Conservation (phyloP, 2,888 invertebrate species). For the Strigamia maritima region DNA sequence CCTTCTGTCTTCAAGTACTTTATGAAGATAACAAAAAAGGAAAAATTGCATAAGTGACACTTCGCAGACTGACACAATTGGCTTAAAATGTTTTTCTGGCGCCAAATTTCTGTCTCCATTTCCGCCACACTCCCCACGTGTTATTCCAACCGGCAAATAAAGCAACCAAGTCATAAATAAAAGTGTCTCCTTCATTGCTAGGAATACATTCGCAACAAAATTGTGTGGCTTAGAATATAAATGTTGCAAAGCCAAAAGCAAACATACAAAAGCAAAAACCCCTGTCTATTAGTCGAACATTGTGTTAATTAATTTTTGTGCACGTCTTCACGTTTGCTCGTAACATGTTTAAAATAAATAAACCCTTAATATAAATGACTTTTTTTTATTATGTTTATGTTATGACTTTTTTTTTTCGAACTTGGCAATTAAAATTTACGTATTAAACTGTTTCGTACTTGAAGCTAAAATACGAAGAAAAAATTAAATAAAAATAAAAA, state of each 20-base stretch:
- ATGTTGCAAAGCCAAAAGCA: not conserved
- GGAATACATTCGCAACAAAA: not conserved
- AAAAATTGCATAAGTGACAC: conserved; percentile 9
- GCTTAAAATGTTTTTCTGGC: conserved; percentile 29
- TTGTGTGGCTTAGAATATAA: conserved; percentile 23
- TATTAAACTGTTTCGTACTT: not conserved
- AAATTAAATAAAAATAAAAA: not conserved
- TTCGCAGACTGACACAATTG: not conserved
- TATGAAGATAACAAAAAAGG: not conserved
- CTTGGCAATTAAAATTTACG: not conserved
- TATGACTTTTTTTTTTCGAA: not conserved
- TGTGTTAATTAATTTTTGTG: not conserved
- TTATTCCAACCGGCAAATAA: conserved; percentile 30
- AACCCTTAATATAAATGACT: not conserved
- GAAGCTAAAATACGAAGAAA: not conserved
- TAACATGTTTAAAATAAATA: not conserved
- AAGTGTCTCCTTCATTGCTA: conserved; percentile 2
- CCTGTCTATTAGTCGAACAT: not conserved
- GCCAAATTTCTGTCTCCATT: conserved; percentile 32
- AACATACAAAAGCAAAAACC: not conserved
- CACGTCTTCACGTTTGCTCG: not conserved
- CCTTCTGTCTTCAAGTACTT: not conserved
- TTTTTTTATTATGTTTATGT: not conserved
- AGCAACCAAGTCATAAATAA: conserved; percentile 31
- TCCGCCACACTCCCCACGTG: conserved; percentile 21